Evolutionary conservation across 2,888 invertebrate genomes (phyloP).

Genomic region (Elmis aenea): DNA sequence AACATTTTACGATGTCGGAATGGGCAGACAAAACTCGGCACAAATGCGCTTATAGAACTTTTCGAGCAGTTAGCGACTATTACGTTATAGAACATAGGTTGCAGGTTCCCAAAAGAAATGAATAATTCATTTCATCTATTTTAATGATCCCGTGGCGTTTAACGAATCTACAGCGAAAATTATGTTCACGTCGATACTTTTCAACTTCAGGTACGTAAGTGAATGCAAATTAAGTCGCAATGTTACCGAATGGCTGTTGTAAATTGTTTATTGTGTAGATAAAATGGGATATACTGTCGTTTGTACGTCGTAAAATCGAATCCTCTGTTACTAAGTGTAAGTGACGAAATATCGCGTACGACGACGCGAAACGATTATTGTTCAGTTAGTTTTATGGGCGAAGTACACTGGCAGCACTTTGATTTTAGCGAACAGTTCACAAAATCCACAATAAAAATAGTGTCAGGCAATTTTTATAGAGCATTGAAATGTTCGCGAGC

Average conservation of each 20-base stretch:
- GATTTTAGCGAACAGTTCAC: no score
- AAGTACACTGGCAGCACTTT: no score
- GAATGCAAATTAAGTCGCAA: constrained; percentile 21
- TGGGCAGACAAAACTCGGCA: no score
- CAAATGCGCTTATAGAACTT: no score
- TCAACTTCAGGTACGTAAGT: constrained; percentile 12
- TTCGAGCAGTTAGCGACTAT: no score
- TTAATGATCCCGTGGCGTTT: constrained; percentile 19
- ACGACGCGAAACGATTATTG: no score
- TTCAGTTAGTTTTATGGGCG: no score
- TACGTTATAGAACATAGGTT: no score
- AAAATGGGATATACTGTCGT: constrained; percentile 20
- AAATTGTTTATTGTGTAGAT: constrained; percentile 20
- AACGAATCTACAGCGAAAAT: constrained; percentile 16
- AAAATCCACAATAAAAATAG: no score
- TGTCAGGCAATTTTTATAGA: no score
- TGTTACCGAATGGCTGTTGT: constrained; percentile 15
- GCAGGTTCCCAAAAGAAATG: constrained; percentile 10
- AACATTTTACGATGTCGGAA: no score
- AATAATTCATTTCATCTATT: constrained; percentile 22
- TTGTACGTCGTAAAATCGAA: constrained; percentile 23
- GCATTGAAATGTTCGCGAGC: no score
- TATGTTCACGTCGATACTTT: constrained; percentile 10
- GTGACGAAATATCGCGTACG: not conserved
- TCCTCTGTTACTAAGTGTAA: constrained; percentile 6